phyloP scores from a whole-genome alignment of 2,888 invertebrate species.

The Aleiodes leptofemur region DNA sequence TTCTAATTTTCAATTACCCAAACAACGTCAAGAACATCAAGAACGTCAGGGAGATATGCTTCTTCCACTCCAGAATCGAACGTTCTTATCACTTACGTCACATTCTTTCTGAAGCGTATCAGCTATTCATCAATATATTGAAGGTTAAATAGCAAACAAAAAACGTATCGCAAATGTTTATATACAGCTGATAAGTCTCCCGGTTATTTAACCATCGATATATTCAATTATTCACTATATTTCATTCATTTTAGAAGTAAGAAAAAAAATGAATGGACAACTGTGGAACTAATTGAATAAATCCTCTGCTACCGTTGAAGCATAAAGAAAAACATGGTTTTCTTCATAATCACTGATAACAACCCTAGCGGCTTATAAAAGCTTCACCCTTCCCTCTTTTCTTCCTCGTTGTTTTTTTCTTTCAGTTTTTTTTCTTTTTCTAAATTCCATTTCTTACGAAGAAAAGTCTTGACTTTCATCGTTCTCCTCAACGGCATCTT shows the following conservation, averaged over 20 bases:
- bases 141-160: too few relatives aligned
- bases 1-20: too few relatives aligned
- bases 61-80: too few relatives aligned
- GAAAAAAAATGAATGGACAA: slow-evolving; percentile 16
- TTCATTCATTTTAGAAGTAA: not conserved
- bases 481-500: slow-evolving; percentile 41
- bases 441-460: slow-evolving; percentile 46
- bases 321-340: slow-evolving; percentile 3
- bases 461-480: slow-evolving; percentile 47
- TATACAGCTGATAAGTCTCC: too few relatives aligned
- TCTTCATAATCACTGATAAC: slow-evolving; percentile 72
- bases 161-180: too few relatives aligned
- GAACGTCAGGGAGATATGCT: too few relatives aligned
- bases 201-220: too few relatives aligned
- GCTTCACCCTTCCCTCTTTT: slow-evolving; percentile 55
- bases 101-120: too few relatives aligned
- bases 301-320: slow-evolving; percentile 26
- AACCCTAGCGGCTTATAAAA: slow-evolving; percentile 69
- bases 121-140: too few relatives aligned
- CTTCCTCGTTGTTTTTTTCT: slow-evolving; percentile 26
- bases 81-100: too few relatives aligned
- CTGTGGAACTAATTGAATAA: not conserved
- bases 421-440: slow-evolving; percentile 29
- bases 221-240: too few relatives aligned
- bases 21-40: too few relatives aligned